A percentile compares a stretch with the other conserved stretches of the same genome.
Conservation (phyloP, 2,888 invertebrate species). For the Mactromeris polynyma region DNA sequence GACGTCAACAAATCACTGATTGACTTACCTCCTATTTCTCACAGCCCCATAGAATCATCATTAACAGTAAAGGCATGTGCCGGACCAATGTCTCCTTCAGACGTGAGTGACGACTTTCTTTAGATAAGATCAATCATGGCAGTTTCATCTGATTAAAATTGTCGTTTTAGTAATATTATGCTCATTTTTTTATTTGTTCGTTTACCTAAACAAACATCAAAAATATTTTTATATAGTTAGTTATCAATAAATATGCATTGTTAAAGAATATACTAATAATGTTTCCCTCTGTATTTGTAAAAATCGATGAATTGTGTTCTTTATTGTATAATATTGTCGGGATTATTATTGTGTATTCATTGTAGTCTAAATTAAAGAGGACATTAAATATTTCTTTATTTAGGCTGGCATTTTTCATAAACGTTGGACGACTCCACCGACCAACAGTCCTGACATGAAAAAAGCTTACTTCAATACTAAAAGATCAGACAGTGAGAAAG, state of each 20-base stretch:
- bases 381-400: too few species aligned
- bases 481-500: constrained; percentile 93
- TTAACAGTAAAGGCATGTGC: constrained; percentile 91
- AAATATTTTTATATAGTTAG: too few species aligned
- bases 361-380: too few species aligned
- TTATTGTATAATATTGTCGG: too few species aligned
- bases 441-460: constrained; percentile 84
- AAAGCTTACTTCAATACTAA: constrained; percentile 78
- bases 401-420: constrained; percentile 80
- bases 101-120: constrained; percentile 72
- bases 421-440: constrained; percentile 94
- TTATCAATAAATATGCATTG: too few species aligned
- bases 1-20: constrained; percentile 66
- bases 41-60: constrained; percentile 78
- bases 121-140: background rate
- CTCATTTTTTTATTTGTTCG: too few species aligned
- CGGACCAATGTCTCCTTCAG: constrained; percentile 94
- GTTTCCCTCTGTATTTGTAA: too few species aligned
- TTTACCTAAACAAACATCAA: too few species aligned
- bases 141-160: background rate
- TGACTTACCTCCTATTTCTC: constrained; percentile 47
- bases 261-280: too few species aligned
- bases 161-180: too few species aligned
- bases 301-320: too few species aligned
- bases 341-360: too few species aligned